A percentile compares a stretch with the other conserved stretches of the same genome.
Conservation (phyloP, 1,140 invertebrate species). For the Drosophila sturtevanti region DNA sequence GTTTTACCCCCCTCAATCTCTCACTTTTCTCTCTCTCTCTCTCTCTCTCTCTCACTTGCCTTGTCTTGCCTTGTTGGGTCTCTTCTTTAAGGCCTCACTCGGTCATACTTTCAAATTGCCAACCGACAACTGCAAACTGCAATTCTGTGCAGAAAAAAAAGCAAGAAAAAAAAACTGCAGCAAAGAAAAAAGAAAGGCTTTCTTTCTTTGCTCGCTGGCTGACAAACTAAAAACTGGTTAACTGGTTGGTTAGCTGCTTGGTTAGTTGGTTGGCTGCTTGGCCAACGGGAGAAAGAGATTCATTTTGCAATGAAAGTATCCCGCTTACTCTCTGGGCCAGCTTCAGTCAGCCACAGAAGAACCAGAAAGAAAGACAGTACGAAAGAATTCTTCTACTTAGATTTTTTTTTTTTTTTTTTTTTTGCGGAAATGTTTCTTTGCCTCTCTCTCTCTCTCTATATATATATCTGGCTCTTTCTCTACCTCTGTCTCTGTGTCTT, state of each 20-base stretch:
- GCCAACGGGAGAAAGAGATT: slow-evolving; percentile 59
- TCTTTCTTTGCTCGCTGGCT: slow-evolving; percentile 63
- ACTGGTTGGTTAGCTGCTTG: slow-evolving; percentile 4
- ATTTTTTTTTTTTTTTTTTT: slow-evolving; percentile 49
- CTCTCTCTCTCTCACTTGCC: neutral
- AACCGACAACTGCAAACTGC: slow-evolving; percentile 46
- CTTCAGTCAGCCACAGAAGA: slow-evolving; percentile 13
- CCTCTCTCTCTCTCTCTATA: slow-evolving; percentile 25
- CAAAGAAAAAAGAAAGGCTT: slow-evolving; percentile 70
- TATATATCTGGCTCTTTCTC: slow-evolving; percentile 5
- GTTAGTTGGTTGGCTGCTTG: slow-evolving; percentile 10
- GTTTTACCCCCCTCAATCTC: neutral
- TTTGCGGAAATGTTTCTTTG: slow-evolving; percentile 75
- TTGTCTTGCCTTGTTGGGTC: slow-evolving; percentile 5
- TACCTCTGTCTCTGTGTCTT: slow-evolving; percentile 21
- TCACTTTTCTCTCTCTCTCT: neutral
- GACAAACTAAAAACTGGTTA: slow-evolving; percentile 65
- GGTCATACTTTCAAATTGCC: slow-evolving; percentile 81
- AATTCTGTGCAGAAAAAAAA: slow-evolving; percentile 40
- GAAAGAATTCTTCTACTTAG: slow-evolving; percentile 77
- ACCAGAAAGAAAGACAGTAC: slow-evolving; percentile 4
- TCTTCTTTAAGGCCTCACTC: slow-evolving; percentile 42
- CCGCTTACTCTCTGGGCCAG: slow-evolving; percentile 52
- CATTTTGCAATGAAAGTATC: slow-evolving; percentile 71
- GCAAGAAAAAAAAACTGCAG: slow-evolving; percentile 19